A percentile compares a stretch with the other conserved stretches of the same genome.
Conservation (phyloP, 2,113 vertebrate species). For the Drymodes brunneopygia region DNA sequence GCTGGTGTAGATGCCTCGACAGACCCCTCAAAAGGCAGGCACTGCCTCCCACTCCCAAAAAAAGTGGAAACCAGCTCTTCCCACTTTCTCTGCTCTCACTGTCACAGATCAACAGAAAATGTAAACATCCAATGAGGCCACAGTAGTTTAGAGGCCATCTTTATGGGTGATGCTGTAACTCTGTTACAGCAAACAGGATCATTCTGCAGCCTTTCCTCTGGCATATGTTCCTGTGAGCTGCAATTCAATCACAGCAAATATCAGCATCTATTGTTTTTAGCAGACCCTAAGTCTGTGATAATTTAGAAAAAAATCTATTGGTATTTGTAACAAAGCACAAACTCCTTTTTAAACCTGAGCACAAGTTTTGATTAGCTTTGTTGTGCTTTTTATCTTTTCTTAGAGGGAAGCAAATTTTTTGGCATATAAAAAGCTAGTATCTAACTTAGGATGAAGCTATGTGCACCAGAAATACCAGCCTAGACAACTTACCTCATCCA, state of each 20-base stretch:
- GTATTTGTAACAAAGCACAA: not conserved
- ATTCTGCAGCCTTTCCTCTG: not conserved
- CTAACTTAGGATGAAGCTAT: not conserved
- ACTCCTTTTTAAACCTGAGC: not conserved
- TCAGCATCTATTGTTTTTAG: not conserved
- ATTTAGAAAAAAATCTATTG: not conserved
- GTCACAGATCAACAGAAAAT: not conserved
- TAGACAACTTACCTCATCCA: not conserved
- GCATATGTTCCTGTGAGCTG: not conserved
- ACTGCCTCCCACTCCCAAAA: not conserved
- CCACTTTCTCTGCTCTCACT: not conserved
- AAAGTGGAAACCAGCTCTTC: not conserved
- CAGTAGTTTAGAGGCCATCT: not conserved
- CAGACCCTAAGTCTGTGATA: not conserved
- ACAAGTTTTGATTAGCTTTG: not conserved
- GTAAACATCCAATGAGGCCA: rapidly evolving
- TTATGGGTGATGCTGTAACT: not conserved
- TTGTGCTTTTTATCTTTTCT: not conserved
- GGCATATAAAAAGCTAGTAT: not conserved
- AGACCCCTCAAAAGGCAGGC: not conserved
- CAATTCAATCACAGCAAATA: not conserved
- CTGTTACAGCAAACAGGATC: not conserved
- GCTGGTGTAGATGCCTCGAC: not conserved
- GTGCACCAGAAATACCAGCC: not conserved
- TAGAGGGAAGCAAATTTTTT: not conserved